Evolutionary conservation across 1,140 invertebrate genomes (phyloP), one percentile per base, ranked within the genome.

Genomic region (Mizuhopecten yessoensis): DNA sequence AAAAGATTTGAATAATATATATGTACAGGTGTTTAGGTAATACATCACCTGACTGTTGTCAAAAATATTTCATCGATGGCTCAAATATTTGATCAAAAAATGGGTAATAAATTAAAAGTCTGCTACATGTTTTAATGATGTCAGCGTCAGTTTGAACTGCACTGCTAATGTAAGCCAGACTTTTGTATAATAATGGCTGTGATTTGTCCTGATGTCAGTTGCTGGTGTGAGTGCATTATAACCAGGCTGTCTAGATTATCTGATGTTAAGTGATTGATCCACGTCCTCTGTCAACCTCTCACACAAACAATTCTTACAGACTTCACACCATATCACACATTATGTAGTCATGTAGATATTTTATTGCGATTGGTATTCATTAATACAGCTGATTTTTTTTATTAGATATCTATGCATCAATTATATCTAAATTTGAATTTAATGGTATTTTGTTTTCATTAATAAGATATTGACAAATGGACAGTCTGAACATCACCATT

Each of bases 61-160:
- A 75, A 17, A 75, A 75, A 75, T 17, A 75, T n/a, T n/a, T 75
- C 57, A 75, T 75, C 57, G n/a, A 75, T 75, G 57, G 57, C 5
- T 75, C 57, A n/a, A 75, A 75, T 75, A 75, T n/a, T n/a, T 75
- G 9, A 29, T n/a, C n/a, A 75, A n/a, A 75, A 75, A 5, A 75
- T n/a, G 5, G n/a, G 57, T 29, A 29, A 75, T n/a, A 75, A 29
- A 75, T 75, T 29, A 75, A 17, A 75, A 75, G 23, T 75, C 29
- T 75, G 57, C n/a, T 75, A 29, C 0, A n/a, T 75, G 17, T 45
- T 45, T 20, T 13, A 45, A 45, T 45, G 17, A 15, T 45, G 42
- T 45, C 17, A 45, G 5, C 17, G 13, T 39, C 36, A 39, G 36
- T 5, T 39, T 39, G 5, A 39, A 5, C 45, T 75, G 23, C 5